Evolutionary conservation across 2,797 vertebrate species (phyloP), one percentile per base, ranked within the genome.

Genomic region (Hippocampus kuda): DNA sequence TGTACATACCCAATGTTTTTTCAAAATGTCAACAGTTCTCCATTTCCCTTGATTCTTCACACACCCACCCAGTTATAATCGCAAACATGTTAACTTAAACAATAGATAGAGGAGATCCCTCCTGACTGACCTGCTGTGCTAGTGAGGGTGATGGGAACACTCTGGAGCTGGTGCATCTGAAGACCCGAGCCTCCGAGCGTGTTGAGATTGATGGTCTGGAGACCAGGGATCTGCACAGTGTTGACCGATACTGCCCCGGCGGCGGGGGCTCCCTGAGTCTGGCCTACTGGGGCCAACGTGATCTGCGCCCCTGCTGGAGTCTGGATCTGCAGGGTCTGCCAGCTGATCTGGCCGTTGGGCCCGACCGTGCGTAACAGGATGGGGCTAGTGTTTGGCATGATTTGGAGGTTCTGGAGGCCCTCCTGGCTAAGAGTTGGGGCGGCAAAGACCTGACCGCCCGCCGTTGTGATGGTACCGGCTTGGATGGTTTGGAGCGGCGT

Each of bases 191-290:
- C 90, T 81, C 92, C 90, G 57, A 98, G 91, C 0, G 94, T 90
- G 86, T 96, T 97, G 74, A 99, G 91, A 89, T 98, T 99, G 82
- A 99, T 98, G 87, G 96, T 98, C 89, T 97, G 95, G 79, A 98
- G 92, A 70, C 94, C 94, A 49, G 95, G 94, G 69, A 99, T 93
- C 70, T 98, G 96, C 77, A 96, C 89, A 0, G 95, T 91, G 77
- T 94, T 95, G 71, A 97, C 91, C 1, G 93, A 92, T 62, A 87
- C 76, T 83, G 91, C 92, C 0, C 90, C 90, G 1, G 76, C 68
- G 0, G 72, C 49, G 56, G 80, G 38, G 13, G 71, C 70, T 77
- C 92, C 89, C 75, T 94, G 94, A 20, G 91, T 84, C 86, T 96
- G 89, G 0, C 93, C 90, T 30, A 95, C 78, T 2, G 93, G 93